A percentile compares a stretch with the other conserved stretches of the same genome.
Conservation (phyloP, 2,113 vertebrate genomes). For the Psittacus erithacus region DNA sequence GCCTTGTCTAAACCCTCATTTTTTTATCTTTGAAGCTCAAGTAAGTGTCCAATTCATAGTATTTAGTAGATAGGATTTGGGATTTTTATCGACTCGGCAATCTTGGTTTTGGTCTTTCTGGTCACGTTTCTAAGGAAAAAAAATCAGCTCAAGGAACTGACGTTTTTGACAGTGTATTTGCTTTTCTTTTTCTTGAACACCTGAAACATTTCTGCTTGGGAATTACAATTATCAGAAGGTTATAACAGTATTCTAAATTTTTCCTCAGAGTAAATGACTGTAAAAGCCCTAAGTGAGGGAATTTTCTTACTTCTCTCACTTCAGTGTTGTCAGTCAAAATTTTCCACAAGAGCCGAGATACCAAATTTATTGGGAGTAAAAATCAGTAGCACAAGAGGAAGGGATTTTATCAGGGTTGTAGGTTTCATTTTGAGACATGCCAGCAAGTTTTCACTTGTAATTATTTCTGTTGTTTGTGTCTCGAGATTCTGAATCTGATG, state of each 20-base stretch:
- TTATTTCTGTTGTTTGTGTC: neutral
- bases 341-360: neutral
- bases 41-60: conserved; percentile 6
- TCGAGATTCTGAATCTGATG: neutral
- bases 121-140: neutral
- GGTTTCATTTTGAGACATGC: neutral
- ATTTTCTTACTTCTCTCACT: neutral
- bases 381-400: neutral
- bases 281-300: neutral
- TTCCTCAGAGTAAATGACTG: neutral
- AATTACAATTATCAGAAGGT: neutral
- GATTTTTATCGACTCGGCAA: neutral
- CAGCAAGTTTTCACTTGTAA: neutral
- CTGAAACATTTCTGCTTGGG: neutral
- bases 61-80: conserved; percentile 36
- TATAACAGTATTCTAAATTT: neutral
- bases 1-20: conserved; percentile 13
- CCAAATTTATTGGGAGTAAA: neutral
- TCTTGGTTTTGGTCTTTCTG: conserved; percentile 25
- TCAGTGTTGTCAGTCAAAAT: neutral
- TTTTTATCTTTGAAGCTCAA: conserved; percentile 32
- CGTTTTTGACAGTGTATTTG: conserved; percentile 8
- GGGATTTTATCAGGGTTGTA: neutral
- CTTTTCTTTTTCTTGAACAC: neutral
- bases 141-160: neutral